A percentile compares a stretch with the other conserved stretches of the same genome.
These are phyloP conservation scores for Polia nebulosa DNA, from an alignment of 2,888 invertebrate genomes.

Conservation along the genomic window DNA sequence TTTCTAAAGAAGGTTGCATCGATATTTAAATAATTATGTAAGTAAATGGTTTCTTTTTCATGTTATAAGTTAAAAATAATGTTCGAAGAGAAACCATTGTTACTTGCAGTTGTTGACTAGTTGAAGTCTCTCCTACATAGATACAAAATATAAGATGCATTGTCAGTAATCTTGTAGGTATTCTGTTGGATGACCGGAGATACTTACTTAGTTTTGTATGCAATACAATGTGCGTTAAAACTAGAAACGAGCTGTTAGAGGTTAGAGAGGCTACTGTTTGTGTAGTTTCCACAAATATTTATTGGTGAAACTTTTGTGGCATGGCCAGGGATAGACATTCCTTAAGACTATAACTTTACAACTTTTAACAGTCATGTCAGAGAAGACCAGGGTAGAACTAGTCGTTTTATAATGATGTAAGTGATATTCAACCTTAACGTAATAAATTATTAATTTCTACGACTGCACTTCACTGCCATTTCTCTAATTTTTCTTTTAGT, in stretches of 20 bases:
- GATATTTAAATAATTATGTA: slow-evolving; percentile 20
- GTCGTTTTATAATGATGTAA: no score
- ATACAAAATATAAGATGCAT: slow-evolving; percentile 1
- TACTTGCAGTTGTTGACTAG: background rate
- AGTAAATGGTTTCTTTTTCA: slow-evolving; percentile 13
- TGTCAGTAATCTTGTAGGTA: slow-evolving; percentile 3
- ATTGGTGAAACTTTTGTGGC: slow-evolving; percentile 9
- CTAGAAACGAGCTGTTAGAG: slow-evolving; percentile 21
- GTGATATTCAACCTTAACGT: no score
- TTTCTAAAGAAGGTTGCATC: slow-evolving; percentile 30
- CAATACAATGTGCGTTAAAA: slow-evolving; percentile 1
- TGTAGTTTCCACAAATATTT: slow-evolving; percentile 22
- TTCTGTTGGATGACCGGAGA: slow-evolving; percentile 9
- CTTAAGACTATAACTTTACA: background rate
- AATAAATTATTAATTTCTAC: no score
- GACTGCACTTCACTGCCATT: background rate
- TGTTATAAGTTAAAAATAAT: background rate
- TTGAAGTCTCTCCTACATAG: background rate
- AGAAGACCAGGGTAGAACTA: no score
- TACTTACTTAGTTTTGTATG: slow-evolving; percentile 13
- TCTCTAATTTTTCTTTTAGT: background rate
- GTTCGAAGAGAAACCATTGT: background rate
- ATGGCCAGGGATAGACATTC: background rate
- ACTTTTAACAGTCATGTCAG: background rate
- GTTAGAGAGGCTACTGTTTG: slow-evolving; percentile 6